These are phyloP conservation scores for Drosophila ercepeae DNA, from an alignment of 1,140 invertebrate species.

Conservation along the genomic window DNA sequence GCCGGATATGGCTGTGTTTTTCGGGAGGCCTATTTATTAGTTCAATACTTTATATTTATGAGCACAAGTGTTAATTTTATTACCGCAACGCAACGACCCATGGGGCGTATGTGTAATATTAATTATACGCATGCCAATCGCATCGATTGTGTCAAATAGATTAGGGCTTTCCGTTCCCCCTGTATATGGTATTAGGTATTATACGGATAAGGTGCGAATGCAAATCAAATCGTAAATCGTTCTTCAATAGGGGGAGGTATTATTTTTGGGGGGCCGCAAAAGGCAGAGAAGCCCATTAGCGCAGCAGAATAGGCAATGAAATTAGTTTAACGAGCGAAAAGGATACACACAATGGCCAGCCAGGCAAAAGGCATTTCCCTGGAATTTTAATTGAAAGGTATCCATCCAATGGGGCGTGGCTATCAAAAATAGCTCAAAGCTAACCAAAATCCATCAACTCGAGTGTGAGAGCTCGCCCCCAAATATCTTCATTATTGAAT, in stretches of 20 bases:
- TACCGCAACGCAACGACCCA: slow-evolving; percentile 25
- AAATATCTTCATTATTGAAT: slow-evolving; percentile 55
- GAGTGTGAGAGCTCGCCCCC: neutral
- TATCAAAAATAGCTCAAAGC: slow-evolving; percentile 46
- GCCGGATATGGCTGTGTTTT: neutral
- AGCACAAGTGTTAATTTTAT: slow-evolving; percentile 76
- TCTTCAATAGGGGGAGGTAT: slow-evolving; percentile 3
- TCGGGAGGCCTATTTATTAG: slow-evolving; percentile 21
- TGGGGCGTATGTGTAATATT: slow-evolving; percentile 61
- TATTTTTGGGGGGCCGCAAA: slow-evolving; percentile 12
- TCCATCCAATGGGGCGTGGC: neutral
- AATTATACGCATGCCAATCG: slow-evolving; percentile 51
- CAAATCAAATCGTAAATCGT: slow-evolving; percentile 20
- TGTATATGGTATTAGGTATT: no score
- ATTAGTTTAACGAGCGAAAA: slow-evolving; percentile 55
- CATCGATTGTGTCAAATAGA: slow-evolving; percentile 33
- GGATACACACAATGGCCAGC: neutral
- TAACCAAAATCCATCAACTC: neutral
- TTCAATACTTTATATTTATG: slow-evolving; percentile 60
- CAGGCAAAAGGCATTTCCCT: slow-evolving; percentile 9
- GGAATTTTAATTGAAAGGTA: slow-evolving; percentile 59
- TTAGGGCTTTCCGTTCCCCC: slow-evolving; percentile 8
- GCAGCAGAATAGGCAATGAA: slow-evolving; percentile 55
- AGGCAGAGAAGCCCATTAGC: slow-evolving; percentile 11
- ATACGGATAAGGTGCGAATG: slow-evolving; percentile 5